Conservation (phyloP, 2,888 invertebrate genomes). For the Ditula angustiorana region DNA sequence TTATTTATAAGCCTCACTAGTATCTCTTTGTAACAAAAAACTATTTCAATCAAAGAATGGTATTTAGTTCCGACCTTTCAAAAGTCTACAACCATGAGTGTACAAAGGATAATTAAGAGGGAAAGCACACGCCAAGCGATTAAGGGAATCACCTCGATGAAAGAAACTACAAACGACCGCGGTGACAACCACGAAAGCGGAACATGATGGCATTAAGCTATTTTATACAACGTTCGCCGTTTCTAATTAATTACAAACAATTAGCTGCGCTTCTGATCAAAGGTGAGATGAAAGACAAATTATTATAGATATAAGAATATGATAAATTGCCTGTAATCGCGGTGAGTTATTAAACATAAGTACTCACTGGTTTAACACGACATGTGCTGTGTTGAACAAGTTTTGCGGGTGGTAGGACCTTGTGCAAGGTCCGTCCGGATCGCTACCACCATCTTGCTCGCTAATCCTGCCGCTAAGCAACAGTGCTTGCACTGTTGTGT, state of each 20-base stretch:
- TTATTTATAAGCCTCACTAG: not conserved
- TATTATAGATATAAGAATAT: not conserved
- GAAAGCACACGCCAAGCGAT: slow-evolving; percentile 23
- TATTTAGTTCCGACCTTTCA: not conserved
- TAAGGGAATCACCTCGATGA: slow-evolving; percentile 33
- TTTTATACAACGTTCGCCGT: slow-evolving; percentile 22
- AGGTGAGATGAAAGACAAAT: slow-evolving; percentile 18
- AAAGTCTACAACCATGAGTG: not conserved
- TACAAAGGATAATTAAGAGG: slow-evolving; percentile 17
- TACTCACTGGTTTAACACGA: too few relatives aligned
- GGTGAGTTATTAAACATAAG: not conserved
- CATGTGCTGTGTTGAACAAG: too few relatives aligned
- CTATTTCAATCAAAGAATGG: not conserved
- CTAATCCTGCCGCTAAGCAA: too few relatives aligned
- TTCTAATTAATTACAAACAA: slow-evolving; percentile 43
- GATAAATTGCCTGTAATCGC: not conserved
- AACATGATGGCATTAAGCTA: slow-evolving; percentile 35
- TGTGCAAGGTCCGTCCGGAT: too few relatives aligned
- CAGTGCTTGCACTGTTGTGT: too few relatives aligned
- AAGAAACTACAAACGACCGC: slow-evolving; percentile 28
- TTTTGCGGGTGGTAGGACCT: too few relatives aligned
- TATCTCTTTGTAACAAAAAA: not conserved
- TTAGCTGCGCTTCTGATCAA: slow-evolving; percentile 37
- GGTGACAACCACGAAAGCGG: slow-evolving; percentile 51
- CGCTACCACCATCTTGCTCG: too few relatives aligned